Conservation (phyloP, 23 tunicate species). For the Trididemnum miniatum region DNA sequence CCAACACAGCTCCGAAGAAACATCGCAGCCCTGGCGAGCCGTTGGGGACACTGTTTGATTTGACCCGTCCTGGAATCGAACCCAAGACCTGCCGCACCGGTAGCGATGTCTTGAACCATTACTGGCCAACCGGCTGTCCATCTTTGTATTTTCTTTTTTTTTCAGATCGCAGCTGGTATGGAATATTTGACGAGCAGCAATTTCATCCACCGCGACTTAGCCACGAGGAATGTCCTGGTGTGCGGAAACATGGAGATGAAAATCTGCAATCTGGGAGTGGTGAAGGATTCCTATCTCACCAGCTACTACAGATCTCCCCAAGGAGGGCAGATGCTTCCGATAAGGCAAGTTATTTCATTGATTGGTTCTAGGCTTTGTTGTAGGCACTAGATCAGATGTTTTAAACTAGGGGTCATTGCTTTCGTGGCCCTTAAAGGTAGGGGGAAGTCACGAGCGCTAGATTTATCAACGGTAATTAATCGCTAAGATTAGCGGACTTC, state of each 20-base stretch:
- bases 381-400: neutral
- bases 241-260: constrained; percentile 82
- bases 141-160: neutral
- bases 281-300: constrained; percentile 81
- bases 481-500: too few species aligned
- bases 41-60: too few species aligned
- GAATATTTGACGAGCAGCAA: constrained; percentile 72
- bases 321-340: constrained; percentile 93
- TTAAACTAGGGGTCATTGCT: too few species aligned
- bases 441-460: too few species aligned
- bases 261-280: constrained; percentile 83
- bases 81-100: too few species aligned
- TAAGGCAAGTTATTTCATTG: constrained; percentile 44
- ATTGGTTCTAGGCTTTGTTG: neutral
- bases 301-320: constrained; percentile 90
- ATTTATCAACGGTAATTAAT: too few species aligned
- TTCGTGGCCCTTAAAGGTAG: too few species aligned
- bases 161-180: constrained; percentile 84
- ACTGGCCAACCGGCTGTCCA: too few species aligned
- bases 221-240: constrained; percentile 81
- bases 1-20: too few species aligned
- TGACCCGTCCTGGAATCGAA: too few species aligned
- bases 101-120: too few species aligned
- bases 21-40: too few species aligned
- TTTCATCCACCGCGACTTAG: constrained; percentile 87